phyloP scores from a whole-genome alignment of 2,888 invertebrate genomes.

The Drosophila meridiana region DNA sequence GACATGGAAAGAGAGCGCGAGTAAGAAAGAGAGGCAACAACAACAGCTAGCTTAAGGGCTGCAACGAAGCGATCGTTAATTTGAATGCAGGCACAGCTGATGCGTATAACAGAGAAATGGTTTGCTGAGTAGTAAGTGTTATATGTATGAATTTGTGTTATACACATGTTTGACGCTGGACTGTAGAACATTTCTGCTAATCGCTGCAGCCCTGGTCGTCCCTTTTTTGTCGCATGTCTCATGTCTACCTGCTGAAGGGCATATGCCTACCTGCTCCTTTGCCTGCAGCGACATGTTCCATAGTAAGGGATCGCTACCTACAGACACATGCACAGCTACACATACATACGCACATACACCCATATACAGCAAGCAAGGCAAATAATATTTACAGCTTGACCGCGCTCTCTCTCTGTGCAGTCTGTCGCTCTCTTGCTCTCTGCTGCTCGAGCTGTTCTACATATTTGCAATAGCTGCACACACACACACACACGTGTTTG shows the following conservation, averaged over 20 bases:
- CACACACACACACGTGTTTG: conserved; percentile 3
- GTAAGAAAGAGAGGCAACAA: neutral
- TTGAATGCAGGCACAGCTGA: conserved; percentile 22
- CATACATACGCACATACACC: conserved; percentile 7
- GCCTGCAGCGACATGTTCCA: conserved; percentile 59
- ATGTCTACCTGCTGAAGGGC: conserved; percentile 42
- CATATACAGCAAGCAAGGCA: conserved; percentile 14
- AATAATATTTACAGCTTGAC: conserved; percentile 48
- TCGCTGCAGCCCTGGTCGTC: conserved; percentile 15
- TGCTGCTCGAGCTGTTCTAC: conserved; percentile 30
- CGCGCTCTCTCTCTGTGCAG: conserved; percentile 11
- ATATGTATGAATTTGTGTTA: too few relatives aligned
- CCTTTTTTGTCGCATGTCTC: conserved; percentile 4
- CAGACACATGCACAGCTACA: conserved; percentile 4
- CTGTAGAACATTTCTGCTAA: neutral
- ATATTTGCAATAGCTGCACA: conserved; percentile 32
- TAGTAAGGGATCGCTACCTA: conserved; percentile 54
- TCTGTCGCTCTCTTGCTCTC: conserved; percentile 24
- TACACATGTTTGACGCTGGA: neutral
- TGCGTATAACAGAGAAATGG: neutral
- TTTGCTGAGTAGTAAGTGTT: neutral
- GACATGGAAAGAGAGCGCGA: neutral
- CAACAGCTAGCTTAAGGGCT: conserved; percentile 4
- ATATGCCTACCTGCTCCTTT: conserved; percentile 55
- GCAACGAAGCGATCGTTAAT: conserved; percentile 1